Base-by-base conservation (phyloP, 1,140 invertebrate species). In the Bombus turneri region DNA sequence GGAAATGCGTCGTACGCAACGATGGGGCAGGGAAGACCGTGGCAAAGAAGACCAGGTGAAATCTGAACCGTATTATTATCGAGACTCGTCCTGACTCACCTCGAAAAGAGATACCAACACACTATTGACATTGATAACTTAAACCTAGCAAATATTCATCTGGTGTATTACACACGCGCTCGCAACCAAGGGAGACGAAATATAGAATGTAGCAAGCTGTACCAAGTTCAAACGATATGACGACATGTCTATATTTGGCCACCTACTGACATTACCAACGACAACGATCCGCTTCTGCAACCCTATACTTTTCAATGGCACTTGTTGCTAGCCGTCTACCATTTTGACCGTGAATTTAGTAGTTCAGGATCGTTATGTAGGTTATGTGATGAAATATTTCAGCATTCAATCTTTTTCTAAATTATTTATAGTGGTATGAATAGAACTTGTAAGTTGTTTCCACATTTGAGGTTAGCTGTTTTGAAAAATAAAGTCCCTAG, bases 1-100 rank as follows among this genome's bases (percentile, higher is more conserved):
- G 90, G 90, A 91, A 91, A 88, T 85, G 86, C 86, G 90, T 84
- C 83, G 86, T 85, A 85, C 74, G 86, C 86, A 81, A 74, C 73
- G 83, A 80, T 79, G 87, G 62, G 68, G 28, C 68, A 66, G 81
- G 77, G 25, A 73, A 78, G 59, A 78, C 9, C 62, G 15, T 66
- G 41, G 47, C 28, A 81, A 74, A 80, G 84, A 80, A 88, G 71
- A 74, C 84, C 73, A 85, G 86, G 87, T 85, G 90, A 91, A 91
- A 91, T 87, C 82, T 57, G 89, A 90, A 68, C 71, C 80, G 79
- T 87, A 87, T 89, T 86, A 87, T 87, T 89, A 90, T 90, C 86
- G 82, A 64, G 66, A 39, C 78, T 81, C 81, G 41, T 78, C 77
- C 77, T 31, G 41, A 43, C 34, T 66, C 68, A 43, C 9, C 62